Conservation (phyloP, 2,888 invertebrate genomes). For the Orthonychiurus folsomi region DNA sequence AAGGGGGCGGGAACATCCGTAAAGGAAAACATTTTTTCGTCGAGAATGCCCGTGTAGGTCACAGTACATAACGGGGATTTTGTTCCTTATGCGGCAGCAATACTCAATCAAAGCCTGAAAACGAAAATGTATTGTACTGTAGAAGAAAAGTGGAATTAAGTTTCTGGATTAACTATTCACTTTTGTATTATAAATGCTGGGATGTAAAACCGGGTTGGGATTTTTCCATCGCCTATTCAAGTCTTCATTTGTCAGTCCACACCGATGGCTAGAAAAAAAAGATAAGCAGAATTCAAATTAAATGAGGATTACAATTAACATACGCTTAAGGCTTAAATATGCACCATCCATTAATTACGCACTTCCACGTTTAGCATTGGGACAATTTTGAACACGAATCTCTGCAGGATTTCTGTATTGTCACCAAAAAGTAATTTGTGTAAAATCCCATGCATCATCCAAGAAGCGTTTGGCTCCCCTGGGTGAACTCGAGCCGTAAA, state of each 20-base stretch:
- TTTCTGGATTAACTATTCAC: slow-evolving; percentile 43
- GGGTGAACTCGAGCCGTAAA: slow-evolving; percentile 75
- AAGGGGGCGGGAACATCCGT: slow-evolving; percentile 58
- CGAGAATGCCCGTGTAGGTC: slow-evolving; percentile 93
- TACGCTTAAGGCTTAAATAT: slow-evolving; percentile 41
- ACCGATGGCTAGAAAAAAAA: slow-evolving; percentile 63
- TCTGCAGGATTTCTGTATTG: slow-evolving; percentile 55
- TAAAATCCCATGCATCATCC: slow-evolving; percentile 77
- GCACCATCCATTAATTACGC: slow-evolving; percentile 78
- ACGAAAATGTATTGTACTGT: neutral
- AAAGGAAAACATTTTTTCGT: slow-evolving; percentile 90
- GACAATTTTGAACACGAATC: slow-evolving; percentile 73
- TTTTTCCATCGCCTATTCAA: slow-evolving; percentile 75
- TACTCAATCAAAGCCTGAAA: slow-evolving; percentile 29
- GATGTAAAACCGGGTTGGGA: slow-evolving; percentile 64
- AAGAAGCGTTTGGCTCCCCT: slow-evolving; percentile 77
- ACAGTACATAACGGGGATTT: slow-evolving; percentile 56
- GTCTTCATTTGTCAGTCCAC: slow-evolving; percentile 75
- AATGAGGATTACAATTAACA: too few relatives aligned
- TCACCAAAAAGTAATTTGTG: slow-evolving; percentile 55
- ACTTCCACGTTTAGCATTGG: slow-evolving; percentile 85
- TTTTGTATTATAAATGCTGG: slow-evolving; percentile 75
- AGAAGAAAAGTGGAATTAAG: slow-evolving; percentile 3
- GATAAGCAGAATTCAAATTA: too few relatives aligned
- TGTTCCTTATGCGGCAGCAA: slow-evolving; percentile 25